Evolutionary conservation across 2,113 vertebrate species (phyloP).

Genomic region (Hymenochirus boettgeri): DNA sequence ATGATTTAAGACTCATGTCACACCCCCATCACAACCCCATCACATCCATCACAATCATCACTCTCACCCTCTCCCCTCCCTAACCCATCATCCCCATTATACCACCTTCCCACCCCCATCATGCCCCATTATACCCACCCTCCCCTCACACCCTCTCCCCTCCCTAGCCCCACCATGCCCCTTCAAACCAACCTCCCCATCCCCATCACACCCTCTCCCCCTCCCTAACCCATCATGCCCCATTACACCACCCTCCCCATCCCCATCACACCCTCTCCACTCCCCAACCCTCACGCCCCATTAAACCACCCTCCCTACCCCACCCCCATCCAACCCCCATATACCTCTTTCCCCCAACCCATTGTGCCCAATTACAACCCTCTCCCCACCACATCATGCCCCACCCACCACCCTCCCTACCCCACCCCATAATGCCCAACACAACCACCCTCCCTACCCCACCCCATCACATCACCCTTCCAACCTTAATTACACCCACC

Average conservation of each 20-base stretch:
- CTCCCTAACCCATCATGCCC: slow-evolving; percentile 55
- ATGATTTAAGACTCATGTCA: too few species aligned
- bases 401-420: slow-evolving; percentile 44
- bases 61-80: too few species aligned
- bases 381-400: slow-evolving; percentile 51
- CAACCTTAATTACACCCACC: slow-evolving; percentile 63
- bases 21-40: too few species aligned
- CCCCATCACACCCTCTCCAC: too few species aligned
- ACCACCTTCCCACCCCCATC: too few species aligned
- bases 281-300: slow-evolving; percentile 43
- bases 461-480: slow-evolving; percentile 46
- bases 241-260: slow-evolving; percentile 42
- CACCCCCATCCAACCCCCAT: background rate
- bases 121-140: too few species aligned
- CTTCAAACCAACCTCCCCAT: slow-evolving; percentile 28
- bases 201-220: slow-evolving; percentile 51
- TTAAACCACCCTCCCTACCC: slow-evolving; percentile 18
- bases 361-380: slow-evolving; percentile 16
- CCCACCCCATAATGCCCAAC: too few species aligned
- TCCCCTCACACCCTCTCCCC: too few species aligned
- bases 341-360: slow-evolving; percentile 45
- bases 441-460: slow-evolving; percentile 55
- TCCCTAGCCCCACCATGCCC: too few species aligned
- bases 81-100: too few species aligned
- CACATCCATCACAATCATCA: too few species aligned